Evolutionary conservation across 2,888 invertebrate species (phyloP).

Genomic region (Ariolimax columbianus): DNA sequence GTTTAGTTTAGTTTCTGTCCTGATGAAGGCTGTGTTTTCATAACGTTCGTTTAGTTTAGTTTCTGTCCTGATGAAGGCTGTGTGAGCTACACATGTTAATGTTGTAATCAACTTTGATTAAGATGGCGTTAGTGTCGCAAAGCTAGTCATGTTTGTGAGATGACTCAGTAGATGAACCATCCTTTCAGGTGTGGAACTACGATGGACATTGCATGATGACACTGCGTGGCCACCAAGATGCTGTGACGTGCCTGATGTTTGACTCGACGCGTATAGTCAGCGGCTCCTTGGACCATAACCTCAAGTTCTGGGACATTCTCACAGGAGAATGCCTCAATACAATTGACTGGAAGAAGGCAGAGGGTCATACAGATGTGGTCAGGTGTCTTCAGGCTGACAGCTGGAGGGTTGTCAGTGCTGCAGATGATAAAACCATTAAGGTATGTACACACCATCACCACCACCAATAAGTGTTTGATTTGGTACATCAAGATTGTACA

Average conservation of each 20-base stretch:
- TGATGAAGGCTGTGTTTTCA: too few species aligned
- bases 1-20: too few species aligned
- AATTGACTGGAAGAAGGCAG: slow-evolving; percentile 81
- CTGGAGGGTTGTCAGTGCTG: slow-evolving; percentile 81
- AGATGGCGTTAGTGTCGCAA: background rate
- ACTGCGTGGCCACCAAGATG: slow-evolving; percentile 80
- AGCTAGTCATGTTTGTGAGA: background rate
- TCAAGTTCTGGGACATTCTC: slow-evolving; percentile 80
- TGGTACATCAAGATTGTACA: too few species aligned
- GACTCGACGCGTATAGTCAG: slow-evolving; percentile 80
- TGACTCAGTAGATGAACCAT: background rate
- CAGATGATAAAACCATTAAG: slow-evolving; percentile 81
- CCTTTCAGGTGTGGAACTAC: slow-evolving; percentile 80
- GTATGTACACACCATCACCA: too few species aligned
- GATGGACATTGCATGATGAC: slow-evolving; percentile 79
- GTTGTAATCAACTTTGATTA: too few species aligned
- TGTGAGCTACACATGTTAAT: too few species aligned
- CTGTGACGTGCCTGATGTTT: slow-evolving; percentile 81
- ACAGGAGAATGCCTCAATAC: slow-evolving; percentile 80
- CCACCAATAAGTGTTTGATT: too few species aligned
- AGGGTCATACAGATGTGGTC: slow-evolving; percentile 82
- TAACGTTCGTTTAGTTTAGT: too few species aligned
- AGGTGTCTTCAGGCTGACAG: slow-evolving; percentile 81
- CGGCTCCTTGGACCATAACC: slow-evolving; percentile 80
- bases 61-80: too few species aligned